These are phyloP conservation scores for Cardiocondyla obscurior DNA, from an alignment of 1,140 invertebrate genomes.

Conservation along the genomic window DNA sequence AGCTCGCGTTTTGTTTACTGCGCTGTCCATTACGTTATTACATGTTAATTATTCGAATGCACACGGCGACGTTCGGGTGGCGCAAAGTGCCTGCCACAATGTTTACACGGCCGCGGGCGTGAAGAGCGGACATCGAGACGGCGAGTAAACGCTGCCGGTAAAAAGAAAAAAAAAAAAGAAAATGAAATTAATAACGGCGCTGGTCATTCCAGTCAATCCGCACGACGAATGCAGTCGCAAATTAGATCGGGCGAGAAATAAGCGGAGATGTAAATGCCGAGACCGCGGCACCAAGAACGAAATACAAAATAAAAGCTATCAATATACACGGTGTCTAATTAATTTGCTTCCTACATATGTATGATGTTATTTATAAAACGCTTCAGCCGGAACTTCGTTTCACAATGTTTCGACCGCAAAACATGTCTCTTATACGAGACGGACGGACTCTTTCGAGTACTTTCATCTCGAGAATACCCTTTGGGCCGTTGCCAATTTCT, in stretches of 20 bases:
- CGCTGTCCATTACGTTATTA: constrained; percentile 15
- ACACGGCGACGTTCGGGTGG: background rate
- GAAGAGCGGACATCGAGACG: constrained; percentile 4
- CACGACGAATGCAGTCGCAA: constrained; percentile 24
- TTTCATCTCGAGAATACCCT: constrained; percentile 61
- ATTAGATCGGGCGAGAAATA: constrained; percentile 21
- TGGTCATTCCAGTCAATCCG: background rate
- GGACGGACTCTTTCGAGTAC: constrained; percentile 36
- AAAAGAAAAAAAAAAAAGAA: no score
- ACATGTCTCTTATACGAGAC: constrained; percentile 23
- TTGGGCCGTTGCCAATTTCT: constrained; percentile 72
- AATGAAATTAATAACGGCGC: no score
- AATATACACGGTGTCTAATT: no score
- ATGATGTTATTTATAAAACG: constrained; percentile 44
- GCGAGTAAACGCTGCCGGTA: background rate
- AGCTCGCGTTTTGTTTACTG: background rate
- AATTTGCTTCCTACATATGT: background rate
- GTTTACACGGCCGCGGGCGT: background rate
- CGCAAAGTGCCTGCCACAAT: constrained; percentile 9
- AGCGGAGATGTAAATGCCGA: constrained; percentile 18
- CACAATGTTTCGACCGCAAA: constrained; percentile 52
- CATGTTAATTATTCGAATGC: constrained; percentile 47
- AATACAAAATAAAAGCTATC: no score
- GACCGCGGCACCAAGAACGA: no score
- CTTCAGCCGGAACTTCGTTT: constrained; percentile 25